Percentiles rank a stretch among this genome's conserved stretches.
phyloP scores from a whole-genome alignment of 2,888 invertebrate species.

The Lampropteryx suffumata region DNA sequence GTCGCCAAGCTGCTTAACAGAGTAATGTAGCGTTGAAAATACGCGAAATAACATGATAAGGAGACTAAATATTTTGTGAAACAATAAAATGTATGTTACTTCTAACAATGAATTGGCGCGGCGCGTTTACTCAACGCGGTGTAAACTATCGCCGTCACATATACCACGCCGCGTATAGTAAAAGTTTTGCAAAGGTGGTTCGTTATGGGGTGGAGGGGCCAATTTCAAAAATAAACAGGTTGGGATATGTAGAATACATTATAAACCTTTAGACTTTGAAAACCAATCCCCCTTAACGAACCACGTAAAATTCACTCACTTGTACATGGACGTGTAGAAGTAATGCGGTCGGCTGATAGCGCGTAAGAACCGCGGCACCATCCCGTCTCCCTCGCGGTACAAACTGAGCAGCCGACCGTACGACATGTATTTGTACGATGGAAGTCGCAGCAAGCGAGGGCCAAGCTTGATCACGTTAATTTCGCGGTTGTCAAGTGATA shows the following conservation, averaged over 20 bases:
- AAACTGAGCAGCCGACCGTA: conserved; percentile 61
- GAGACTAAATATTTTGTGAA: too few relatives aligned
- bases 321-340: conserved; percentile 72
- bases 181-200: too few relatives aligned
- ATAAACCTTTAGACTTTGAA: too few relatives aligned
- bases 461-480: conserved; percentile 68
- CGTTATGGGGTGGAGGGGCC: too few relatives aligned
- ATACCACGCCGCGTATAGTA: too few relatives aligned
- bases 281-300: too few relatives aligned
- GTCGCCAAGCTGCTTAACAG: conserved; percentile 59
- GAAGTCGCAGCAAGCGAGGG: conserved; percentile 53
- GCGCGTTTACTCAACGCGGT: too few relatives aligned
- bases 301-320: conserved; percentile 50
- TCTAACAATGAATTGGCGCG: too few relatives aligned
- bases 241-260: too few relatives aligned
- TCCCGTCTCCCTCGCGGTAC: conserved; percentile 70
- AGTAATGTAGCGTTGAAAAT: conserved; percentile 24
- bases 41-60: background rate
- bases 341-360: conserved; percentile 65
- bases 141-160: too few relatives aligned
- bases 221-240: too few relatives aligned
- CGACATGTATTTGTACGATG: conserved; percentile 65
- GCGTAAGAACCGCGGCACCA: conserved; percentile 67
- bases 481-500: conserved; percentile 52
- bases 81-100: too few relatives aligned